Evolutionary conservation across 2,113 vertebrate genomes (phyloP).

Genomic region (Neopipo cinnamomea): DNA sequence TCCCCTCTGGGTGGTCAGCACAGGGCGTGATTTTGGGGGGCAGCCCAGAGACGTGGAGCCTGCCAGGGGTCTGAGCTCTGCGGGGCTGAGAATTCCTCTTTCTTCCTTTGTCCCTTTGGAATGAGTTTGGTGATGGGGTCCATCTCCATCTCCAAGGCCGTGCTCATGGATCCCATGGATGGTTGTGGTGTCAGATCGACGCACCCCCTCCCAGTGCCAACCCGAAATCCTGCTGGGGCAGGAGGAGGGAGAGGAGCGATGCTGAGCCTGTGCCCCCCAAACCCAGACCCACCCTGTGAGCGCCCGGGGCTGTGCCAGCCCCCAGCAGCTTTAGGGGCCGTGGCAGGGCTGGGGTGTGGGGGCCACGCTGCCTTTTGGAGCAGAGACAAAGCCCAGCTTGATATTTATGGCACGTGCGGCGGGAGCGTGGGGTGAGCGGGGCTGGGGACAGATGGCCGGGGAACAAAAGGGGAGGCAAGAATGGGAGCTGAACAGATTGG

Average conservation of each 20-base stretch:
- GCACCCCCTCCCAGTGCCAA: background rate
- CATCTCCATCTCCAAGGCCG: background rate
- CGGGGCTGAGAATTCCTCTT: background rate
- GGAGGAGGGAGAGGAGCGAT: background rate
- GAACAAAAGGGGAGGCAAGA: conserved; percentile 57
- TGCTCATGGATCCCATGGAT: rapidly evolving
- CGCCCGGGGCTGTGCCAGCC: rapidly evolving
- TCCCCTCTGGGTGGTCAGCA: rapidly evolving
- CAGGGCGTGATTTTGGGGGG: rapidly evolving
- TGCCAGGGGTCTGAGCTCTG: background rate
- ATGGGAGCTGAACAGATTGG: conserved; percentile 16
- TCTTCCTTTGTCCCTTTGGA: background rate
- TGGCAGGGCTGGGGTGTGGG: background rate
- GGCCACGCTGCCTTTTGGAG: background rate
- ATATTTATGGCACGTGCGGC: conserved; percentile 35
- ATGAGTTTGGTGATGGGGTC: rapidly evolving
- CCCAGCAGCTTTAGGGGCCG: background rate
- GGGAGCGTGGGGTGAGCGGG: background rate
- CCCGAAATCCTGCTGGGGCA: background rate
- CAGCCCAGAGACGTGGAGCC: background rate
- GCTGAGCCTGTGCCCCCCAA: background rate
- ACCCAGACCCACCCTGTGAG: background rate
- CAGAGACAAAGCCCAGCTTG: conserved; percentile 36
- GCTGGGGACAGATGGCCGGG: conserved; percentile 60
- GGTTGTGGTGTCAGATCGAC: background rate